Base-by-base conservation (phyloP, 2,888 invertebrate species). In the Stenodema calcarata region DNA sequence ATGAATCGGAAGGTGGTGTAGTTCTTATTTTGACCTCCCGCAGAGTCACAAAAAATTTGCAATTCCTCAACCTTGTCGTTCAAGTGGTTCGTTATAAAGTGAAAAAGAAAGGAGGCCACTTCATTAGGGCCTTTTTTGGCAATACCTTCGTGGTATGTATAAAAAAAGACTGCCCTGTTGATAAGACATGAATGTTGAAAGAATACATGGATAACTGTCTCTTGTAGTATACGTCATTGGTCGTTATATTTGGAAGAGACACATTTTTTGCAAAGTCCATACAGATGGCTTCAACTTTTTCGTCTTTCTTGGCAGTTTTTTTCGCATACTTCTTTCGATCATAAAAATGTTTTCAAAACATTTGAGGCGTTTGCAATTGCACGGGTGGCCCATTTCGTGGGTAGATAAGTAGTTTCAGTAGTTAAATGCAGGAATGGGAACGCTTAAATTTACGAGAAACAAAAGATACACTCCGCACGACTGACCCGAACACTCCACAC, bases 91-190 rank as follows among this genome's bases (percentile, higher is more conserved):
- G 85, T 79, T 44, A 89, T 76, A 86, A 87, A 88, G 88, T 89
- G 86, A 87, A 87, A 27, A 76, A 88, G 42, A 54, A 87, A 87
- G 70, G 86, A 88, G 9, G 86, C 84, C 42, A 89, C 88, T 16
- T 88, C 87, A 73, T 89, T 87, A 35, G 83, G 80, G 47, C 88
- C 88, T 85, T 89, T 88, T 88, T 88, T 89, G 14, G 88, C 89
- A 18, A 87, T 87, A 47, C 78, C 87, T 88, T 89, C 89, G 69
- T 88, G 87, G 88, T 89, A 88, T 54, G 87, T 88, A 69, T 88
- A 89, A 87, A 89, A 89, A n/a, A n/a, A n/a, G n/a, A n/a, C n/a
- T n/a, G n/a, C n/a, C n/a, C n/a, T n/a, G n/a, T n/a, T n/a, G 87
- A 85, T n/a, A 85, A 41, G 42, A 42, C 41, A 44, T 85, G 87